A percentile compares a stretch with the other conserved stretches of the same genome.
phyloP scores from a whole-genome alignment of 1,140 invertebrate genomes.

The Marisa cornuarietis region DNA sequence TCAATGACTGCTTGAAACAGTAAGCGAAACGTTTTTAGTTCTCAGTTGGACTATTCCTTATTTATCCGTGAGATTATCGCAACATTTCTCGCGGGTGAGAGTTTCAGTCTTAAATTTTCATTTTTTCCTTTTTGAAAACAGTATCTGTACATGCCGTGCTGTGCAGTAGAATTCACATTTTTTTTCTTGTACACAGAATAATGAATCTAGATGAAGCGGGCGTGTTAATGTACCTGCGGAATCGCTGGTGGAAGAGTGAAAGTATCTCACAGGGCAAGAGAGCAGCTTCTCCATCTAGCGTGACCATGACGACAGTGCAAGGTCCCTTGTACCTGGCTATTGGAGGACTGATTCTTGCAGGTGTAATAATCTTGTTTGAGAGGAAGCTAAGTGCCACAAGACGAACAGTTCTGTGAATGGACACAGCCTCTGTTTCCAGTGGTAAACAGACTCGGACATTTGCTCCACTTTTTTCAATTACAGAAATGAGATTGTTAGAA shows the following conservation, averaged over 20 bases:
- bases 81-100: not conserved
- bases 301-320: not conserved
- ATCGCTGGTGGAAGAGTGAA: not conserved
- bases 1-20: no score
- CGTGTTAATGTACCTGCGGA: not conserved
- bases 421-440: not conserved
- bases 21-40: no score
- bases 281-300: not conserved
- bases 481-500: no score
- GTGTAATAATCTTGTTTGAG: not conserved
- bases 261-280: not conserved
- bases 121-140: not conserved
- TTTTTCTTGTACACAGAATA: not conserved
- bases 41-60: no score
- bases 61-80: no score
- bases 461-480: no score
- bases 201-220: not conserved
- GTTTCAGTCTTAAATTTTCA: not conserved
- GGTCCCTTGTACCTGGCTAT: not conserved
- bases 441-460: no score
- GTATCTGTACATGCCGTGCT: not conserved
- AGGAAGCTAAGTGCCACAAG: not conserved
- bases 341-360: conserved; percentile 5
- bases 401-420: no score
- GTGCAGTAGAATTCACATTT: not conserved